phyloP scores from a whole-genome alignment of 1,140 invertebrate genomes.

The Patella vulgata region DNA sequence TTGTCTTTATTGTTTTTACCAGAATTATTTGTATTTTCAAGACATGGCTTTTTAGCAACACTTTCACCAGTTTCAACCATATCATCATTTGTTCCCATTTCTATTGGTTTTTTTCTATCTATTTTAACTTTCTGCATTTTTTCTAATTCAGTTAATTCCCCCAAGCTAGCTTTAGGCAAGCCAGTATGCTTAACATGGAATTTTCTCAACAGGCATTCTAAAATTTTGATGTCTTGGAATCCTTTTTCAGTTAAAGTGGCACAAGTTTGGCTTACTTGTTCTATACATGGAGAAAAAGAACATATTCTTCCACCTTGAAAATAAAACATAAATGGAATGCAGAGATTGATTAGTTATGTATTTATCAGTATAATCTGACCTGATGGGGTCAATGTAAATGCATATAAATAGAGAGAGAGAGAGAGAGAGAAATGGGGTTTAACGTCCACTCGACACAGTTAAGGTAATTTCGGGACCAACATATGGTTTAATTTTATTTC shows the following conservation, averaged over 20 bases:
- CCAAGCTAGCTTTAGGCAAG: conserved; percentile 70
- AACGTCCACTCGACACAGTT: too few species aligned
- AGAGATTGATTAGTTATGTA: too few species aligned
- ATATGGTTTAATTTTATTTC: too few species aligned
- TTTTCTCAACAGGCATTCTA: conserved; percentile 88
- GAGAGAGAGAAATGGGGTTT: too few species aligned
- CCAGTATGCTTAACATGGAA: conserved; percentile 80
- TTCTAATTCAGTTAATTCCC: conserved; percentile 15
- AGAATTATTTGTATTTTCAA: conserved; percentile 1
- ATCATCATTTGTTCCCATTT: not conserved
- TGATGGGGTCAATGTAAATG: too few species aligned
- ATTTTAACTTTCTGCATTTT: not conserved
- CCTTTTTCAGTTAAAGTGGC: conserved; percentile 75
- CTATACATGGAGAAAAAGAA: conserved; percentile 98
- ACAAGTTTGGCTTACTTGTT: conserved; percentile 93
- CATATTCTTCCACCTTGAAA: conserved; percentile 88
- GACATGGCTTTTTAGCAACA: conserved; percentile 1
- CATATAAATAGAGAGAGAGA: too few species aligned
- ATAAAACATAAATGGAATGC: conserved; percentile 18
- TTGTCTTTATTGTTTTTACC: conserved; percentile 28
- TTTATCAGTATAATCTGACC: too few species aligned
- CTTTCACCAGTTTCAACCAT: not conserved
- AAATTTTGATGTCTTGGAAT: conserved; percentile 85
- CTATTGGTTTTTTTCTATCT: not conserved
- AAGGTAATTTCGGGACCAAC: too few species aligned